Evolutionary conservation across 2,113 vertebrate species (phyloP), one percentile per base, ranked within the genome.

Genomic region (Camelus bactrianus): DNA sequence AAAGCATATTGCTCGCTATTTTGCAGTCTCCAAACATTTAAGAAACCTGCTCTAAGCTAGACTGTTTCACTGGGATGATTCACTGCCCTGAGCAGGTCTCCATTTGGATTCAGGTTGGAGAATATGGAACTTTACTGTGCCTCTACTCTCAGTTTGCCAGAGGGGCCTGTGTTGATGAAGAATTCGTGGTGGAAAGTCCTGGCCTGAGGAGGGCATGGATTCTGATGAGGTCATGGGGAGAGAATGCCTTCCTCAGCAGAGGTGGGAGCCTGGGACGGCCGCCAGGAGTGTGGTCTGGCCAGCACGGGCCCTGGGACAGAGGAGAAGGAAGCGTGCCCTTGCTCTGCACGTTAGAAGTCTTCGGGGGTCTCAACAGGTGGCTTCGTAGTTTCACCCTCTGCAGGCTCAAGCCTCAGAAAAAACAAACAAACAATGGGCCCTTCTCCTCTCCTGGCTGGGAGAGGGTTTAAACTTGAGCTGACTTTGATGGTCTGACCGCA

Each of bases 201-300:
- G 56, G 19, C 30, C 62, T 70, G 52, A 48, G 87, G 90, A 58
- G 69, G 84, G 75, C 72, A 32, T 2, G 26, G n/a, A 90, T 87
- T 81, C 58, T 56, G 97, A 73, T 92, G 96, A 96, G 80, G 64
- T 95, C 69, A 65, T 56, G 22, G 24, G 19, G 32, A 85, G 65
- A 42, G 65, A 93, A 92, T 88, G 85, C 89, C 15, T 79, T 62
- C 54, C 77, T 85, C 70, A 24, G 93, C 93, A 94, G 58, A 95
- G 91, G 81, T 95, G 69, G 82, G 82, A 70, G 73, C 38, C 91
- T 54, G 89, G 91, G 86, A 60, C 5, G 9, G 67, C 65, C 0
- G 60, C 93, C 97, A 92, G 56, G 73, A 62, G 50, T 28, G 46
- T 8, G 24, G 65, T 8, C 15, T 72, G 70, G 38, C 48, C 67